Evolutionary conservation across 2,888 invertebrate species (phyloP).

Genomic region (Petrolisthes cinctipes): DNA sequence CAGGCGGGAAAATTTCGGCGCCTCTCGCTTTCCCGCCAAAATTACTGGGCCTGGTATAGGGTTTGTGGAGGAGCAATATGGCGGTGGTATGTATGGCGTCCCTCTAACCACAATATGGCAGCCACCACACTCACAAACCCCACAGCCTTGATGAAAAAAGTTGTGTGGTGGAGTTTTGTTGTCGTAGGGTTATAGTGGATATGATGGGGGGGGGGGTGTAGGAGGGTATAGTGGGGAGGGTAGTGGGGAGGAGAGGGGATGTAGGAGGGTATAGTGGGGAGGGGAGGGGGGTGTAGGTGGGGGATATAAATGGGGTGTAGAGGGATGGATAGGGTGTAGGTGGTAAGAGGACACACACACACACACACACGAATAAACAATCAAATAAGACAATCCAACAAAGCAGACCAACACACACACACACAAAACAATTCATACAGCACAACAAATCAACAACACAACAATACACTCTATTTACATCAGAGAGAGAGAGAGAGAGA

Average conservation of each 20-base stretch:
- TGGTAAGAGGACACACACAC: background rate
- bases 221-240: background rate
- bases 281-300: background rate
- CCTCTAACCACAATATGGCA: background rate
- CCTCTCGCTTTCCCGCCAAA: no score
- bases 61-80: background rate
- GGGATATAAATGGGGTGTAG: background rate
- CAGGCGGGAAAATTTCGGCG: no score
- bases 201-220: background rate
- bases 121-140: background rate
- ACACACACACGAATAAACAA: no score
- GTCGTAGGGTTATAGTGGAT: no score
- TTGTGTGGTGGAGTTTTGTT: background rate
- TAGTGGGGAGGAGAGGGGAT: background rate
- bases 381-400: no score
- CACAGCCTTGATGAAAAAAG: background rate
- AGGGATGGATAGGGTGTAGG: background rate
- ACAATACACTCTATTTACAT: background rate
- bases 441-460: no score
- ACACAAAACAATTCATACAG: no score
- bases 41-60: background rate
- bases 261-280: background rate
- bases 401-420: no score
- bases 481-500: conserved; percentile 12
- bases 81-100: background rate